Evolutionary conservation across 2,797 vertebrate genomes (phyloP).

Genomic region (Emys orbicularis): DNA sequence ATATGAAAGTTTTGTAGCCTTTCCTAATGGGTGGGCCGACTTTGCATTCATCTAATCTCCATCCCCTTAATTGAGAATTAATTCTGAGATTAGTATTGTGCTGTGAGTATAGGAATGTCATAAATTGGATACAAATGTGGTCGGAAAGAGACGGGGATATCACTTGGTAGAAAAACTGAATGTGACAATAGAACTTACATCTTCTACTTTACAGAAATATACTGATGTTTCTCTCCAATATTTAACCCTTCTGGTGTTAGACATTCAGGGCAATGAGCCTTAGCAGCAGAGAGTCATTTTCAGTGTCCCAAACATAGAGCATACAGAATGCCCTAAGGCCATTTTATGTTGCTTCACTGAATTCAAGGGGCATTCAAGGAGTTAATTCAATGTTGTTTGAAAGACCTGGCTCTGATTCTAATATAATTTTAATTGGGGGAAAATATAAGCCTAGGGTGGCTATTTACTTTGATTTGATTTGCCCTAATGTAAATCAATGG

Average conservation of each 20-base stretch:
- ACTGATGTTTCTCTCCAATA: background rate
- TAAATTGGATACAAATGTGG: background rate
- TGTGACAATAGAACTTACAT: background rate
- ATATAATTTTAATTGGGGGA: background rate
- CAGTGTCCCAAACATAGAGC: background rate
- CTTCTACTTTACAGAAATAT: background rate
- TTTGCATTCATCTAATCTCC: background rate
- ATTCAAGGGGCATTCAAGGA: background rate
- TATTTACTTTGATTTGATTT: constrained; percentile 29
- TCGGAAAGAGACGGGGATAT: background rate
- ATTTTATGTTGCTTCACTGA: background rate
- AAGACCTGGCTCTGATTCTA: constrained; percentile 20
- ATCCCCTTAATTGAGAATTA: background rate
- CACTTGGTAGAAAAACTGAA: background rate
- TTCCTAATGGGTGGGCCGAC: background rate
- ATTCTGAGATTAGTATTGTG: background rate
- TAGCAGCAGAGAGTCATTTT: background rate
- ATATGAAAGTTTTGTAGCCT: background rate
- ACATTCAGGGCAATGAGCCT: background rate
- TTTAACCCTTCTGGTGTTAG: background rate
- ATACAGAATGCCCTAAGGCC: fast-evolving
- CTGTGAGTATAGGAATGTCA: background rate
- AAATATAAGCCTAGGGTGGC: background rate
- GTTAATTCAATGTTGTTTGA: background rate
- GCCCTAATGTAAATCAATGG: background rate